Evolutionary conservation across 2,113 vertebrate species (phyloP).

Genomic region (Scatophagus argus): DNA sequence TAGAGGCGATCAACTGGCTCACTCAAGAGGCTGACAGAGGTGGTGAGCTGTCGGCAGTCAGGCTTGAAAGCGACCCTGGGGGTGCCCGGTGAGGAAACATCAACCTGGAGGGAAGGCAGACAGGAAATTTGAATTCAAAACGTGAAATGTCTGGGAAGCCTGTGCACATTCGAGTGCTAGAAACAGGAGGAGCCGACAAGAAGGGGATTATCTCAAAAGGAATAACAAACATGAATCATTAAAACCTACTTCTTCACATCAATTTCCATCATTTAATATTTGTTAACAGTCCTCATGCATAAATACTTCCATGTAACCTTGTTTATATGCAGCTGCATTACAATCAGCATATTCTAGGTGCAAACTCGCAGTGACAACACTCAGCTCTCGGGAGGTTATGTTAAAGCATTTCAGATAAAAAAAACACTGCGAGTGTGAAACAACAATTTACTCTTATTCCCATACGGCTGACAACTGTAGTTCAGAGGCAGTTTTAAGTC

Average conservation of each 20-base stretch:
- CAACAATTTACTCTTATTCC: slow-evolving; percentile 57
- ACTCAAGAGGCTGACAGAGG: slow-evolving; percentile 70
- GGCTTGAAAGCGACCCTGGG: slow-evolving; percentile 72
- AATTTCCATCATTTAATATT: neutral
- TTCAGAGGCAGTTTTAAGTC: slow-evolving; percentile 28
- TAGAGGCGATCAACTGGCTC: slow-evolving; percentile 46
- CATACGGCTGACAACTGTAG: slow-evolving; percentile 40
- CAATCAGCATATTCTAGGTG: slow-evolving; percentile 13
- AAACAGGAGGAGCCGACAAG: neutral
- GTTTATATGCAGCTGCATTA: slow-evolving; percentile 40
- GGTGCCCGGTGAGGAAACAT: slow-evolving; percentile 72
- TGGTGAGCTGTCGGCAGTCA: slow-evolving; percentile 59
- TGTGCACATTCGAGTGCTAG: slow-evolving; percentile 23
- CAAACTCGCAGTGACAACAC: slow-evolving; percentile 42
- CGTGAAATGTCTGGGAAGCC: slow-evolving; percentile 35
- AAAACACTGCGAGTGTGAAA: slow-evolving; percentile 23
- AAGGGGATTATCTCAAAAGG: neutral
- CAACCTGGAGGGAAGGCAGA: slow-evolving; percentile 70
- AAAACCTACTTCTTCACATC: slow-evolving; percentile 14
- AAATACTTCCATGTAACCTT: neutral
- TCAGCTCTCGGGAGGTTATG: slow-evolving; percentile 35
- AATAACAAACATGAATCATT: slow-evolving; percentile 29
- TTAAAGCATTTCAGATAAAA: slow-evolving; percentile 45
- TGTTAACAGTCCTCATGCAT: neutral
- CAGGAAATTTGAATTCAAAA: slow-evolving; percentile 35